Conservation (phyloP, 2,888 invertebrate species). For the Clitarchus hookeri region DNA sequence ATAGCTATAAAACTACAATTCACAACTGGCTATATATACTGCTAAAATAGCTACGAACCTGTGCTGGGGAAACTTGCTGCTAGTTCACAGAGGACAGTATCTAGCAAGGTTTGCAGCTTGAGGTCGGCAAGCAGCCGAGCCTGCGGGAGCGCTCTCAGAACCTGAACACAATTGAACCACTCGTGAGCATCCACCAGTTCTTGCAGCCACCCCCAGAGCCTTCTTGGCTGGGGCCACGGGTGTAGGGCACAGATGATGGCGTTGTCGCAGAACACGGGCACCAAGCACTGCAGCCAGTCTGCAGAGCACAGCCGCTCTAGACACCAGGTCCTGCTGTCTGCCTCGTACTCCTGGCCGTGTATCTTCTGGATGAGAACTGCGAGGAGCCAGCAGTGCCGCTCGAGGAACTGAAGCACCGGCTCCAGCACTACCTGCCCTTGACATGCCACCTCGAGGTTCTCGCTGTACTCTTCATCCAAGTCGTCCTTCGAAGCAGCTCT, state of each 20-base stretch:
- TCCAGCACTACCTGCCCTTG: constrained; percentile 30
- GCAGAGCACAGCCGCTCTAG: constrained; percentile 65
- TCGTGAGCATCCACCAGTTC: constrained; percentile 55
- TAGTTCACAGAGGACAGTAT: constrained; percentile 64
- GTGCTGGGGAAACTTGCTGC: constrained; percentile 53
- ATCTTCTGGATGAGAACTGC: constrained; percentile 70
- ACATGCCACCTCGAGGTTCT: constrained; percentile 22
- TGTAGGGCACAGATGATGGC: constrained; percentile 64
- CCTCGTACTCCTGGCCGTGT: constrained; percentile 58
- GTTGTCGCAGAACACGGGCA: constrained; percentile 61
- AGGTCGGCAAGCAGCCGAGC: constrained; percentile 58
- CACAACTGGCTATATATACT: too few relatives aligned
- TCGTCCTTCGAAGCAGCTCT: not conserved
- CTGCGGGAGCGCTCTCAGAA: constrained; percentile 65
- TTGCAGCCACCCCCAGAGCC: constrained; percentile 60
- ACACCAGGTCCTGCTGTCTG: constrained; percentile 56
- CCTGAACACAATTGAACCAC: constrained; percentile 53
- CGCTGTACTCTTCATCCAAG: not conserved
- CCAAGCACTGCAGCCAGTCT: constrained; percentile 59
- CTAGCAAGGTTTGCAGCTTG: constrained; percentile 62
- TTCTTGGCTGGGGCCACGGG: constrained; percentile 59
- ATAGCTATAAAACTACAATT: too few relatives aligned
- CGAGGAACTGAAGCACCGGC: constrained; percentile 57
- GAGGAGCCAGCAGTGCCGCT: constrained; percentile 69
- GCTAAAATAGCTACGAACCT: constrained; percentile 33